Evolutionary conservation across 2,888 invertebrate species (phyloP).

Genomic region (Tyria jacobaeae): DNA sequence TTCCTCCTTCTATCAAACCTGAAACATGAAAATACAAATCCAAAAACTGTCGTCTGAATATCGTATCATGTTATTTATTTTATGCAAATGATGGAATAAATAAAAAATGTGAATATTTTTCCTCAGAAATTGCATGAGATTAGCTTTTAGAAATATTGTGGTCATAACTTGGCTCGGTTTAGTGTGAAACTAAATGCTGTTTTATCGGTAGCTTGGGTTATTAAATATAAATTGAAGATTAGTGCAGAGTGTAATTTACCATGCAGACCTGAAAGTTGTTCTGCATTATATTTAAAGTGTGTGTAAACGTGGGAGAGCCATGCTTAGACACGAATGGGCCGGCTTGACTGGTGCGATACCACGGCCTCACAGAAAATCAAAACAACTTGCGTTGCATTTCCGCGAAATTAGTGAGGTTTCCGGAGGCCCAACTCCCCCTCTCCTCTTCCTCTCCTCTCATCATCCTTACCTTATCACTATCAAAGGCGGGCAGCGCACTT

Average conservation of each 20-base stretch:
- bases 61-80: conserved; percentile 37
- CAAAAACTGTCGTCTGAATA: conserved; percentile 27
- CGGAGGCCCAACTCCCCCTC: no score
- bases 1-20: conserved; percentile 1
- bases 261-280: background rate
- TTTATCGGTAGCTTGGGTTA: conserved; percentile 28
- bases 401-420: no score
- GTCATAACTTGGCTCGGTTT: conserved; percentile 37
- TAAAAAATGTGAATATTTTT: conserved; percentile 42
- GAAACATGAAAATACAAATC: conserved; percentile 14
- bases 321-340: no score
- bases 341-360: no score
- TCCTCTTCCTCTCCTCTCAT: no score
- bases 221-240: conserved; percentile 12
- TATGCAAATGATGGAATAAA: conserved; percentile 45
- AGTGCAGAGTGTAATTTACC: conserved; percentile 4
- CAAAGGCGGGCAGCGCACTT: no score
- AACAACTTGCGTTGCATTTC: no score
- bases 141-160: conserved; percentile 47
- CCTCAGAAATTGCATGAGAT: conserved; percentile 49
- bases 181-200: conserved; percentile 40
- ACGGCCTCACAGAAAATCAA: no score
- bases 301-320: no score
- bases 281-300: background rate
- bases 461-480: no score